Conservation (phyloP, 2,888 invertebrate genomes). For the Archips xylosteana region DNA sequence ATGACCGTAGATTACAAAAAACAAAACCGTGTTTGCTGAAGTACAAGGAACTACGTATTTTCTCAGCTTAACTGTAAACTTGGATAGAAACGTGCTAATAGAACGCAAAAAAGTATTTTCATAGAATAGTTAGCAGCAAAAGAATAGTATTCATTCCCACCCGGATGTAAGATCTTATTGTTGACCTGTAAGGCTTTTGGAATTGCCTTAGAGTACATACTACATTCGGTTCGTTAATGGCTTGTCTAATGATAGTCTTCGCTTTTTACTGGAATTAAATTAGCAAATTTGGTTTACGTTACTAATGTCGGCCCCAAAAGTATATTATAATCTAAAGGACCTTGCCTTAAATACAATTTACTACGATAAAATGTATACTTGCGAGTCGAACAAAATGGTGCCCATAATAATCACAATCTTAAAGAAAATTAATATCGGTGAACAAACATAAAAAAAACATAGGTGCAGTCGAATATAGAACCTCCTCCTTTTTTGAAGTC, state of each 20-base stretch:
- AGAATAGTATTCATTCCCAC: slow-evolving; percentile 61
- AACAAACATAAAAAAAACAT: no score
- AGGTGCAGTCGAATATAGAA: no score
- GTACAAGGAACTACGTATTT: no score
- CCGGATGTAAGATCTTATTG: slow-evolving; percentile 64
- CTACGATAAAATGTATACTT: no score
- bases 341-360: neutral
- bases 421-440: no score
- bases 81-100: neutral
- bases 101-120: slow-evolving; percentile 4
- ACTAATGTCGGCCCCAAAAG: neutral
- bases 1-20: no score
- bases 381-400: no score
- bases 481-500: no score
- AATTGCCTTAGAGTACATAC: slow-evolving; percentile 48
- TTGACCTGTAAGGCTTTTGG: slow-evolving; percentile 54
- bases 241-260: slow-evolving; percentile 52
- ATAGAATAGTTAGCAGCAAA: slow-evolving; percentile 48
- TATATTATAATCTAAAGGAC: neutral
- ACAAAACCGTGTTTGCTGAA: no score
- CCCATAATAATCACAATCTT: no score
- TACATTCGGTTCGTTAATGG: slow-evolving; percentile 52
- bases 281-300: slow-evolving; percentile 38
- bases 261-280: slow-evolving; percentile 56
- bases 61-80: no score